Evolutionary conservation across 2,797 vertebrate genomes (phyloP).

Genomic region (Limosa lapponica): DNA sequence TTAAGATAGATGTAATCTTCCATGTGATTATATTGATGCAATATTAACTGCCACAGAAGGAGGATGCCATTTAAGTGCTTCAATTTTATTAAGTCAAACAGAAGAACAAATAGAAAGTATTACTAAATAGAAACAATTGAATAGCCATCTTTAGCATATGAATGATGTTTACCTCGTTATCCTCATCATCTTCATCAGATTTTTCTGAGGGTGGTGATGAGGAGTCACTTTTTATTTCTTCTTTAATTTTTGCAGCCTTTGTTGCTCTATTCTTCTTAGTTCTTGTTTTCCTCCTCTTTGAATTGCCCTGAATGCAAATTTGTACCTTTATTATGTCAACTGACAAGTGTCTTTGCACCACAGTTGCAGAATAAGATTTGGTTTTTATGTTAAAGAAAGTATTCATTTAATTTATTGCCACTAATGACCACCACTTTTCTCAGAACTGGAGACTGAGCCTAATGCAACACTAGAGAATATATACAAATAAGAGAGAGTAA

Average conservation of each 20-base stretch:
- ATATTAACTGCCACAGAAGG: not conserved
- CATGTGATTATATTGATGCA: not conserved
- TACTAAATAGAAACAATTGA: not conserved
- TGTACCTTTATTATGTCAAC: conserved; percentile 39
- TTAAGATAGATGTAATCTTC: not conserved
- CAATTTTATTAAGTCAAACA: not conserved
- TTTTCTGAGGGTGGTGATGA: conserved; percentile 89
- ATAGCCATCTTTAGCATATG: not conserved
- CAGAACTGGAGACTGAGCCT: not conserved
- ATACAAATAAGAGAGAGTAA: not conserved
- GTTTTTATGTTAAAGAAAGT: not conserved
- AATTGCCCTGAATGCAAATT: conserved; percentile 83
- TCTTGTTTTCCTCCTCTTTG: conserved; percentile 89
- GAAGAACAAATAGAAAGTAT: not conserved
- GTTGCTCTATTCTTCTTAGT: conserved; percentile 89
- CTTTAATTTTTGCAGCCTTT: conserved; percentile 87
- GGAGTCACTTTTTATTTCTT: conserved; percentile 88
- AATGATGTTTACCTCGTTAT: conserved; percentile 76
- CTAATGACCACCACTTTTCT: not conserved
- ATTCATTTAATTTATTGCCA: not conserved
- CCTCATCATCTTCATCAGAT: conserved; percentile 88
- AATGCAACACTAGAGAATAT: not conserved
- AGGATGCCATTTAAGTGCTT: not conserved
- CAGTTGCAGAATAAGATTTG: not conserved
- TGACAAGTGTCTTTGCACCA: not conserved